Evolutionary conservation across 2,888 invertebrate species (phyloP), one percentile per base, ranked within the genome.

Genomic region (Thereva nobilitata): DNA sequence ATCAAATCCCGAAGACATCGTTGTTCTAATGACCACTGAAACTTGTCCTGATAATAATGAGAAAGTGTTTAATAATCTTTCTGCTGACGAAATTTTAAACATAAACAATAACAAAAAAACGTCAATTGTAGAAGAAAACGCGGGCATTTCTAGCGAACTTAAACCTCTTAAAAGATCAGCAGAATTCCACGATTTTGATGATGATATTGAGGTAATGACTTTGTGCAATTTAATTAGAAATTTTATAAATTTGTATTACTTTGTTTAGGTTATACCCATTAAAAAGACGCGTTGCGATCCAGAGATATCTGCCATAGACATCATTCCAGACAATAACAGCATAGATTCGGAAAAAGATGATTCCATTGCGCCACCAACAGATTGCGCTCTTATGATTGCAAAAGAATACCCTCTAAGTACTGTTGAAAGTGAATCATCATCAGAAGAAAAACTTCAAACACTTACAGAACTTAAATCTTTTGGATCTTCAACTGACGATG

Each of bases 181-280:
- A 64, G 34, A 54, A 40, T 54, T 37, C 23, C n/a, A 12, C 9
- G 54, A 55, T 6, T 54, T 47, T 35, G 34, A 23, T 5, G 40
- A 38, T 47, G 45, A 23, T 38, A 35, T 45, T 5, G 64, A 64
- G 55, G 64, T 64, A 64, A 5, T 63, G n/a, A 23, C n/a, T 50
- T 52, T 3, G 3, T 2, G 6, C 9, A 42, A 9, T 42, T 44
- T 44, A 1, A 9, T 44, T 44, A 44, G 9, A 44, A 23, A 23
- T 4, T 12, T 53, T 35, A 4, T 53, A 42, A 42, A 42, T 8
- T 3, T 42, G 42, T 53, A 35, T 12, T 78, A 82, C 41, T 81
- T 79, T 44, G 35, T 44, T 38, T 47, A 64, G 64, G 38, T 37
- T 52, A 49, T 57, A 10, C 41, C 49, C 9, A 40, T 37, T 8